These are phyloP conservation scores for Otis tarda DNA, from an alignment of 2,113 vertebrate species.

Conservation along the genomic window DNA sequence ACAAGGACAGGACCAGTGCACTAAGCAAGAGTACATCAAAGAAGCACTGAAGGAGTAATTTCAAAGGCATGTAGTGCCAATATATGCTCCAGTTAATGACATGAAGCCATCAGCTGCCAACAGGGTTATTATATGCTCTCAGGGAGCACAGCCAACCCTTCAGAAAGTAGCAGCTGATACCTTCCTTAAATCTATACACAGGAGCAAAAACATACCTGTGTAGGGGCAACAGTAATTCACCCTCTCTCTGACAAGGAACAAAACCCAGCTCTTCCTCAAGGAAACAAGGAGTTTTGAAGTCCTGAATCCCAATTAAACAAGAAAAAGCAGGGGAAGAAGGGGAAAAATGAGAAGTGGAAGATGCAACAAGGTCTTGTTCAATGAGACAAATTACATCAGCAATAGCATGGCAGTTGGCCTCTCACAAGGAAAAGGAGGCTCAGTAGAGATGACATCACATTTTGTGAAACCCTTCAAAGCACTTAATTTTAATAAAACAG, in stretches of 20 bases:
- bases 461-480: not conserved
- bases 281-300: not conserved
- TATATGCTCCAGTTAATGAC: not conserved
- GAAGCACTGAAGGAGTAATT: not conserved
- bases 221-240: not conserved
- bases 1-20: fast-evolving
- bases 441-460: not conserved
- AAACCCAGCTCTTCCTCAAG: not conserved
- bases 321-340: not conserved
- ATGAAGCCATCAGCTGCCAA: not conserved
- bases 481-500: not conserved
- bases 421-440: not conserved
- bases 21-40: not conserved
- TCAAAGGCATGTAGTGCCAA: not conserved
- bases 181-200: not conserved
- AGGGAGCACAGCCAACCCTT: not conserved
- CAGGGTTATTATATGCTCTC: not conserved
- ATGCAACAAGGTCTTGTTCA: not conserved
- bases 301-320: not conserved
- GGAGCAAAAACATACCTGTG: not conserved
- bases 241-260: not conserved
- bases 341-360: not conserved
- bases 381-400: not conserved
- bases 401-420: not conserved
- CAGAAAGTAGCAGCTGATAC: not conserved